A percentile compares a stretch with the other conserved stretches of the same genome.
Conservation (phyloP, 1,140 invertebrate species). For the Drosophila bocki region DNA sequence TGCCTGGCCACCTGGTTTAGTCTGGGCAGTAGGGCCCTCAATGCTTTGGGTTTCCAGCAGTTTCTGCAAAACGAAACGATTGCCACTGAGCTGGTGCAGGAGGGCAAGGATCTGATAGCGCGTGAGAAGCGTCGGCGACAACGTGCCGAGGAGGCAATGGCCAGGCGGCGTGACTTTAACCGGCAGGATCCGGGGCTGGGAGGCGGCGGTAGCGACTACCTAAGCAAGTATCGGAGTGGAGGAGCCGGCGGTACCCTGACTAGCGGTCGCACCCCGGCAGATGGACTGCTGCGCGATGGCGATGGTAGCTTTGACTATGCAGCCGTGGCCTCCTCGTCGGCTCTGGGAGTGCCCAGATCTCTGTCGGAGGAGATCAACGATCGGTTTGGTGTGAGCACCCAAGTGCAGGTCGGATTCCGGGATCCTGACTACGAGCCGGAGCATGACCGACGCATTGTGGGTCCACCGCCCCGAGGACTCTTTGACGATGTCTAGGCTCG, state of each 20-base stretch:
- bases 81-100: constrained; percentile 96
- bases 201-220: constrained; percentile 80
- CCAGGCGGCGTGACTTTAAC: constrained; percentile 90
- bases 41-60: constrained; percentile 97
- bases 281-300: constrained; percentile 84
- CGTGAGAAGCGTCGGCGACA: constrained; percentile 93
- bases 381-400: constrained; percentile 87
- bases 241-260: constrained; percentile 46
- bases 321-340: constrained; percentile 64
- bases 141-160: constrained; percentile 91
- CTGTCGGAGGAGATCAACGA: constrained; percentile 87
- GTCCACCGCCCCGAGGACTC: constrained; percentile 90
- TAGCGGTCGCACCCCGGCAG: constrained; percentile 61
- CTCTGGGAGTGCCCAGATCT: constrained; percentile 79
- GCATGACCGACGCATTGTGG: constrained; percentile 85
- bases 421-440: constrained; percentile 85
- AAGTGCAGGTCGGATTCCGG: constrained; percentile 84
- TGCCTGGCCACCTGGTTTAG: constrained; percentile 98
- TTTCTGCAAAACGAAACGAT: constrained; percentile 97
- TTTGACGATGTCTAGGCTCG: constrained; percentile 92
- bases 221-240: constrained; percentile 86
- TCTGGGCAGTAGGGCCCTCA: constrained; percentile 94
- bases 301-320: constrained; percentile 71
- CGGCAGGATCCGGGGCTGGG: constrained; percentile 86
- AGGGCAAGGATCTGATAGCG: constrained; percentile 95